These are phyloP conservation scores for Tupaia tana DNA, from an alignment of 2,113 vertebrate genomes.

Conservation along the genomic window DNA sequence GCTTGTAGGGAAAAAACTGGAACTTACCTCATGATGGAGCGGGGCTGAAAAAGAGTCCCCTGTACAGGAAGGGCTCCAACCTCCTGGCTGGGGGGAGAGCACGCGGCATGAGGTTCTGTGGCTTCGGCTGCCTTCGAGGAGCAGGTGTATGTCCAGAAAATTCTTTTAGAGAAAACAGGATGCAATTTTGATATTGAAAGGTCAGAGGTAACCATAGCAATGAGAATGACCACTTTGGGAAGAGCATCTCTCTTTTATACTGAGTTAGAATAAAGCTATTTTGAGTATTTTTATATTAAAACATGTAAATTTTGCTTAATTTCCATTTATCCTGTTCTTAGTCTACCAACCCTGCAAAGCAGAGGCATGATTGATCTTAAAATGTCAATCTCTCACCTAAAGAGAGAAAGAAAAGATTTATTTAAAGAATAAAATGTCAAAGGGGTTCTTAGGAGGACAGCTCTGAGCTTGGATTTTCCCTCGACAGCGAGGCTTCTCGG, in stretches of 20 bases:
- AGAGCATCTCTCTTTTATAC: constrained; percentile 30
- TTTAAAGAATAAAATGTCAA: constrained; percentile 81
- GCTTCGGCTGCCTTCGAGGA: constrained; percentile 37
- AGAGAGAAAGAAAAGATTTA: constrained; percentile 78
- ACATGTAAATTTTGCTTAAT: constrained; percentile 78
- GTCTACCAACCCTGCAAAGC: constrained; percentile 70
- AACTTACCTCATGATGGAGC: not conserved
- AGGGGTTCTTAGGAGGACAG: constrained; percentile 70
- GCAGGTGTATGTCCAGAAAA: not conserved
- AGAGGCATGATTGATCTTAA: constrained; percentile 79
- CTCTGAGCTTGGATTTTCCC: constrained; percentile 70
- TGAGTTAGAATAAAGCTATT: constrained; percentile 64
- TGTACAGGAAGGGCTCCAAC: not conserved
- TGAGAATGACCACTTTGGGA: constrained; percentile 46
- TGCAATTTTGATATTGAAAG: constrained; percentile 58
- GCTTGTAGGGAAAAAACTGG: not conserved
- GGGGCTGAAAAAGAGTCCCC: not conserved
- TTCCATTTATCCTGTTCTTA: constrained; percentile 76
- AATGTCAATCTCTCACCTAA: constrained; percentile 79
- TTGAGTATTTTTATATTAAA: constrained; percentile 65
- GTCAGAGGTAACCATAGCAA: constrained; percentile 37
- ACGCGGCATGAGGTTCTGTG: not conserved
- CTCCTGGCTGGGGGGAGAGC: not conserved
- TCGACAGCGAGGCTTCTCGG: constrained; percentile 66
- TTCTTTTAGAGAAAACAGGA: constrained; percentile 42